Evolutionary conservation across 1,140 invertebrate genomes (phyloP).

Genomic region (Melipona quadrifasciata): DNA sequence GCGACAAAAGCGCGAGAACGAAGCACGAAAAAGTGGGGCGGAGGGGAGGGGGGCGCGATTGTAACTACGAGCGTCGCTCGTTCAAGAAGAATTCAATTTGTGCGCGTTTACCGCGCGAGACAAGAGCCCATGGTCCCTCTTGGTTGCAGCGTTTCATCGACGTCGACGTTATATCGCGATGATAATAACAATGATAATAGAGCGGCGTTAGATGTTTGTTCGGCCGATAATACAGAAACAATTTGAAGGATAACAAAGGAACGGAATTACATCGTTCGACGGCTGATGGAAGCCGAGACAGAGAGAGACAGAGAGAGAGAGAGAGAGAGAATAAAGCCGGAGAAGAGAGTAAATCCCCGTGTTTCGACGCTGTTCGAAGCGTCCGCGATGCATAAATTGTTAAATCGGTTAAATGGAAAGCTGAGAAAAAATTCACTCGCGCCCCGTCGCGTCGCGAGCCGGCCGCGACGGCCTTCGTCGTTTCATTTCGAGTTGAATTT

Average conservation of each 20-base stretch:
- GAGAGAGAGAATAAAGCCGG: too few species aligned
- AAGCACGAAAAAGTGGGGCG: not conserved
- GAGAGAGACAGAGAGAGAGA: too few species aligned
- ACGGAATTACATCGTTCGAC: slow-evolving; percentile 27
- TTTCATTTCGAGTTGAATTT: slow-evolving; percentile 3
- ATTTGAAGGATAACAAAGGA: slow-evolving; percentile 33
- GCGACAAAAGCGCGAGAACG: not conserved
- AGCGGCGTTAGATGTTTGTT: slow-evolving; percentile 12
- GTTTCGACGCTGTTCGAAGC: not conserved
- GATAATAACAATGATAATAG: slow-evolving; percentile 26
- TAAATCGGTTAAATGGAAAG: slow-evolving; percentile 20
- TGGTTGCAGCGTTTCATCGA: slow-evolving; percentile 1
- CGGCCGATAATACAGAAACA: slow-evolving; percentile 32
- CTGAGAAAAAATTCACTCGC: slow-evolving; percentile 3
- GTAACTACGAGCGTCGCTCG: not conserved
- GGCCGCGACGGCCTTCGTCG: not conserved
- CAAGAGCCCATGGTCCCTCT: not conserved
- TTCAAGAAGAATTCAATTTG: slow-evolving; percentile 20
- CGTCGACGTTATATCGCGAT: not conserved
- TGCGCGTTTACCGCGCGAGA: not conserved
- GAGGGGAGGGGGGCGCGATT: not conserved
- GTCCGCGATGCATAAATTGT: slow-evolving; percentile 7
- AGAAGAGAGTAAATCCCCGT: slow-evolving; percentile 8
- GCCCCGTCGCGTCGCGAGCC: not conserved
- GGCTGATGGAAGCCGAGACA: slow-evolving; percentile 10